Conservation (phyloP, 2,797 vertebrate genomes). For the Gephyroberyx darwinii region DNA sequence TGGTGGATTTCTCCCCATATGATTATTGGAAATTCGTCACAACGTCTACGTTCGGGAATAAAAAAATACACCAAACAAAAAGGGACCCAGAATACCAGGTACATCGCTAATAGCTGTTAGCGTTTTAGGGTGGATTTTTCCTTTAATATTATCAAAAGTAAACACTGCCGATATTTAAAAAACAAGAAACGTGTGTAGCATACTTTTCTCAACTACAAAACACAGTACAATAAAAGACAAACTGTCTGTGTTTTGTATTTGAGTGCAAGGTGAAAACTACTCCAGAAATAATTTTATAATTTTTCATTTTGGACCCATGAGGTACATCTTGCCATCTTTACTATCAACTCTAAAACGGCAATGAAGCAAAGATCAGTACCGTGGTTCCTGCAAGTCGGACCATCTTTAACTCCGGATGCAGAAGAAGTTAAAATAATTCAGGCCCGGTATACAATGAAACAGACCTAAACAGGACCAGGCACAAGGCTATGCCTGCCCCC, state of each 20-base stretch:
- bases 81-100: too few species aligned
- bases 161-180: neutral
- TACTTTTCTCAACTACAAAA: constrained; percentile 4
- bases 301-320: neutral
- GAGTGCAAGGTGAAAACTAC: too few species aligned
- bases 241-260: neutral
- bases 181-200: neutral
- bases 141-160: too few species aligned
- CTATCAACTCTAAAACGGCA: constrained; percentile 1
- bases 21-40: too few species aligned
- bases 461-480: constrained; percentile 6
- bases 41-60: too few species aligned
- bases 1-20: too few species aligned
- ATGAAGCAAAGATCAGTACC: constrained; percentile 15
- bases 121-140: too few species aligned
- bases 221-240: neutral
- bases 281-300: neutral
- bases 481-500: constrained; percentile 53
- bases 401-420: neutral
- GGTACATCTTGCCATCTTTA: neutral
- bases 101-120: too few species aligned
- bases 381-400: constrained; percentile 4
- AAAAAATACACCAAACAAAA: too few species aligned
- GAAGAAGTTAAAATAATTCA: neutral
- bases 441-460: neutral